phyloP scores from a whole-genome alignment of 2,888 invertebrate species.

The Callimorpha dominula region DNA sequence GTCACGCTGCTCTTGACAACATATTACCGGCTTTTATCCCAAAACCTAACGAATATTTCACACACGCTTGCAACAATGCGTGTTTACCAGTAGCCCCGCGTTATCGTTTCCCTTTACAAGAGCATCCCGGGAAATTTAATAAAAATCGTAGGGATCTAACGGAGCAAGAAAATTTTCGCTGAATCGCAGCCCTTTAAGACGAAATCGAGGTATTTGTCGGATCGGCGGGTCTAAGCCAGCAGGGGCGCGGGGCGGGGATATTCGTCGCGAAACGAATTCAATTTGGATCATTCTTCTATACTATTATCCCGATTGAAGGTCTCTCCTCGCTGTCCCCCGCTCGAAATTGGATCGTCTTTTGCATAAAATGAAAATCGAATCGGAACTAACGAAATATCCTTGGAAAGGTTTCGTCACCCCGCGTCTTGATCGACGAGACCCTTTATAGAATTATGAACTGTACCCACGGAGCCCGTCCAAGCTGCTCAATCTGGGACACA shows the following conservation, averaged over 20 bases:
- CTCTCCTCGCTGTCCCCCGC: constrained; percentile 61
- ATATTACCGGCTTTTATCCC: constrained; percentile 16
- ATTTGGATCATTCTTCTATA: constrained; percentile 84
- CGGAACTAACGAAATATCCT: constrained; percentile 79
- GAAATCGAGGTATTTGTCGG: constrained; percentile 66
- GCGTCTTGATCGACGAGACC: constrained; percentile 59
- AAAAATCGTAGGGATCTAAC: constrained; percentile 73
- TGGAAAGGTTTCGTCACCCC: constrained; percentile 53
- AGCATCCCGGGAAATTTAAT: constrained; percentile 70
- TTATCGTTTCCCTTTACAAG: constrained; percentile 45
- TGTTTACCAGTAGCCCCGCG: constrained; percentile 33
- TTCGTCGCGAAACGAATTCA: constrained; percentile 74
- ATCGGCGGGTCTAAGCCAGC: constrained; percentile 58
- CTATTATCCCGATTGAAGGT: constrained; percentile 81
- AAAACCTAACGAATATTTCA: constrained; percentile 26
- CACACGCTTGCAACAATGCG: constrained; percentile 34
- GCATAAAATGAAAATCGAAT: constrained; percentile 85
- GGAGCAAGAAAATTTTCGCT: constrained; percentile 75
- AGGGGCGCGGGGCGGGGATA: constrained; percentile 52
- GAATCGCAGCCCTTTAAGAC: constrained; percentile 74
- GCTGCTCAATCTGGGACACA: constrained; percentile 35
- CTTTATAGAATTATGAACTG: constrained; percentile 64
- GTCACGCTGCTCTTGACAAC: constrained; percentile 18
- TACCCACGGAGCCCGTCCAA: constrained; percentile 35
- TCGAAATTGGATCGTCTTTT: constrained; percentile 82